Conservation (phyloP, 30 jellyfish, hydroid and myxozoan genomes). For the Haliclystus octoradiatus region DNA sequence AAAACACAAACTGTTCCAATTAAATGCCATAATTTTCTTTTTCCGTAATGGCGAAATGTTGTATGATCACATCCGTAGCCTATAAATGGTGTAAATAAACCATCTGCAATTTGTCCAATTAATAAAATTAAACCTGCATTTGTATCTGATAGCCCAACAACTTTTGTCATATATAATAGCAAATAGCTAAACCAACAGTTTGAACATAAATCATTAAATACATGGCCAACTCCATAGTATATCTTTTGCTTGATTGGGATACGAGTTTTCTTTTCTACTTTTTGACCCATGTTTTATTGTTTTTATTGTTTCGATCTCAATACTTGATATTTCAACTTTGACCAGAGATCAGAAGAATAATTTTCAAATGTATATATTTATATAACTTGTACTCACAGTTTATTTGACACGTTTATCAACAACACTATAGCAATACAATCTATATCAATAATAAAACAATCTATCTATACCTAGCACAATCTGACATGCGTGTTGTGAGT, state of each 20-base stretch:
- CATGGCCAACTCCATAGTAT: constrained; percentile 88
- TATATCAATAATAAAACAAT: too few relatives aligned
- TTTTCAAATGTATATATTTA: too few relatives aligned
- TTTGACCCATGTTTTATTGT: too few relatives aligned
- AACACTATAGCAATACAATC: too few relatives aligned
- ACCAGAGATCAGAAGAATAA: too few relatives aligned
- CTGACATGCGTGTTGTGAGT: too few relatives aligned
- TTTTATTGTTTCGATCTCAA: too few relatives aligned
- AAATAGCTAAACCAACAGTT: constrained; percentile 90
- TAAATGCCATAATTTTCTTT: constrained; percentile 80
- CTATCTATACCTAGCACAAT: too few relatives aligned
- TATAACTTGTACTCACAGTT: too few relatives aligned
- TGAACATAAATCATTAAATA: constrained; percentile 81
- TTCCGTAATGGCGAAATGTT: constrained; percentile 36
- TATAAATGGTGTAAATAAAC: constrained; percentile 61
- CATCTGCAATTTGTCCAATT: constrained; percentile 97
- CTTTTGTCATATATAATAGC: constrained; percentile 66
- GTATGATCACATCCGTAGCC: constrained; percentile 87
- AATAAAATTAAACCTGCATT: constrained; percentile 71
- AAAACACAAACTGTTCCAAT: constrained; percentile 76
- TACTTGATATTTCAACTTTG: too few relatives aligned
- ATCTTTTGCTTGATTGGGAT: constrained; percentile 38
- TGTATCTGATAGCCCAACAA: constrained; percentile 68
- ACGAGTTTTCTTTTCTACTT: too few relatives aligned
- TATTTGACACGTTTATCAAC: too few relatives aligned